phyloP scores from a whole-genome alignment of 2,888 invertebrate species.

The Ethmia dodecea region DNA sequence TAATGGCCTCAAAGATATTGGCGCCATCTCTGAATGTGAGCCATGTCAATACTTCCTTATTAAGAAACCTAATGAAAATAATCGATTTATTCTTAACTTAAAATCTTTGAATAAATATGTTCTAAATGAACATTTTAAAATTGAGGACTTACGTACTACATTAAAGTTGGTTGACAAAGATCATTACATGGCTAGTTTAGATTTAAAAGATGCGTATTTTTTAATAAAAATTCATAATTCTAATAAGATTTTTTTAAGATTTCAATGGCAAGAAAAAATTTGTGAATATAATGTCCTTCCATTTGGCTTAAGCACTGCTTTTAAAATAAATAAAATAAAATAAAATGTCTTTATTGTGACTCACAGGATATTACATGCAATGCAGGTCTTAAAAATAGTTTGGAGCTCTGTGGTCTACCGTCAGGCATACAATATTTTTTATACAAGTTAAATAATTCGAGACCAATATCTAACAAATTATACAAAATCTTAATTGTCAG shows the following conservation, averaged over 20 bases:
- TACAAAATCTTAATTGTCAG: no score
- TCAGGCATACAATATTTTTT: no score
- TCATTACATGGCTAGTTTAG: conserved; percentile 10
- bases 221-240: not conserved
- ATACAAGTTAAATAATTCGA: no score
- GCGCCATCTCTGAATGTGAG: conserved; percentile 6
- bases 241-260: conserved; percentile 4
- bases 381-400: no score
- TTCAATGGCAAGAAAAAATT: conserved; percentile 2
- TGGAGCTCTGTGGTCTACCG: no score
- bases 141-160: conserved; percentile 19
- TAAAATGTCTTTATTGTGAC: no score
- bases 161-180: conserved; percentile 8
- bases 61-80: conserved; percentile 12
- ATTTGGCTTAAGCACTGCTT: conserved; percentile 8
- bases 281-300: conserved; percentile 13
- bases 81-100: conserved; percentile 17
- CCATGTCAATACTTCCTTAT: conserved; percentile 8
- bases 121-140: conserved; percentile 15
- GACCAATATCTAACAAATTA: no score
- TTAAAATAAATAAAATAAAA: no score
- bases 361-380: no score
- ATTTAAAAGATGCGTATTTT: not conserved
- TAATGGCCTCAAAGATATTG: conserved; percentile 2
- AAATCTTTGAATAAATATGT: conserved; percentile 17